Evolutionary conservation across 92 coral and sea anemone genomes (phyloP).

Genomic region (Epizoanthus fatuus): DNA sequence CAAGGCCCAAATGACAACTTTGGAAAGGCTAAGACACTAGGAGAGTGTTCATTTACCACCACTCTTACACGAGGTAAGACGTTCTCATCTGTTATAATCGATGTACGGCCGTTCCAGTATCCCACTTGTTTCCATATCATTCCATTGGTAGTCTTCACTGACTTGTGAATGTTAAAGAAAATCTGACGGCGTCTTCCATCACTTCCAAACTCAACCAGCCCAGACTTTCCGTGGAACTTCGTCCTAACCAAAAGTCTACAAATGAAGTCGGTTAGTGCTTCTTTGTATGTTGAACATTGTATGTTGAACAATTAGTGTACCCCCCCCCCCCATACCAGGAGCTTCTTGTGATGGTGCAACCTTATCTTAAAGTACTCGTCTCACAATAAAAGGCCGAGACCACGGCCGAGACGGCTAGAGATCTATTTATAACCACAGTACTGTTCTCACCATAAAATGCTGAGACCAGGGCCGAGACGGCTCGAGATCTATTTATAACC

Average conservation of each 20-base stretch:
- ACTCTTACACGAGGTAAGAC: constrained; percentile 57
- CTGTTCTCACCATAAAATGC: too few relatives aligned
- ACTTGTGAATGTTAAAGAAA: constrained; percentile 45
- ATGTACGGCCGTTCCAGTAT: constrained; percentile 68
- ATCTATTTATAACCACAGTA: too few relatives aligned
- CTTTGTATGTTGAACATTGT: too few relatives aligned
- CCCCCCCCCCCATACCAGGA: too few relatives aligned
- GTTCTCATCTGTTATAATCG: constrained; percentile 25
- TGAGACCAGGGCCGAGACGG: too few relatives aligned
- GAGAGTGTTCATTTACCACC: constrained; percentile 78
- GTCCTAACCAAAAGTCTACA: constrained; percentile 5
- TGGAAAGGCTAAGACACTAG: constrained; percentile 76
- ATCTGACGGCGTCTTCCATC: constrained; percentile 67
- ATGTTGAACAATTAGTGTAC: too few relatives aligned
- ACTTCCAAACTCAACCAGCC: constrained; percentile 72
- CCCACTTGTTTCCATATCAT: constrained; percentile 57
- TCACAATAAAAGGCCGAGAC: too few relatives aligned
- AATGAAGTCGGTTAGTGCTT: neutral
- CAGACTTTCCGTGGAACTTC: constrained; percentile 76
- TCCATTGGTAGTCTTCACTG: constrained; percentile 39
- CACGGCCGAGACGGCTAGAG: too few relatives aligned
- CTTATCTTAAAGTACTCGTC: too few relatives aligned
- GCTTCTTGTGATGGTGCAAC: too few relatives aligned
- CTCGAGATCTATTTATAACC: too few relatives aligned
- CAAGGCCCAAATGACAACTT: constrained; percentile 74